Percentiles rank a stretch among this genome's conserved stretches.
phyloP scores from a whole-genome alignment of 2,797 vertebrate genomes.

The Selene dorsalis region DNA sequence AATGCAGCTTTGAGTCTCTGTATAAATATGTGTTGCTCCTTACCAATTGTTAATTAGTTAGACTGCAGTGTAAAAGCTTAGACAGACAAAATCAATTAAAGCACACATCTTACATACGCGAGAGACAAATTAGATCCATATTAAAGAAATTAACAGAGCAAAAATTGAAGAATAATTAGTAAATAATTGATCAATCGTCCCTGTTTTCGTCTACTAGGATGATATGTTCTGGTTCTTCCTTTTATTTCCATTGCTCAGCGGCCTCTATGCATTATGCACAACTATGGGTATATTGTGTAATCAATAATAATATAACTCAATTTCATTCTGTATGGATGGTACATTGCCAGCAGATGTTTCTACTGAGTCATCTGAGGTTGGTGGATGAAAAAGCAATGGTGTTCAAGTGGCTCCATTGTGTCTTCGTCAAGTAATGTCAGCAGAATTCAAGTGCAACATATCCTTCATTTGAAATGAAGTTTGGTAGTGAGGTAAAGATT shows the following conservation, averaged over 20 bases:
- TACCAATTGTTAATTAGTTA: background rate
- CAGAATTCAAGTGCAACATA: conserved; percentile 20
- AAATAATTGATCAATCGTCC: background rate
- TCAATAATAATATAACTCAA: conserved; percentile 15
- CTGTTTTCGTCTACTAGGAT: background rate
- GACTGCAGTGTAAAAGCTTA: background rate
- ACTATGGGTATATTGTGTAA: conserved; percentile 12
- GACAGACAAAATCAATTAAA: background rate
- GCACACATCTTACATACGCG: background rate
- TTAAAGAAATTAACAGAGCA: background rate
- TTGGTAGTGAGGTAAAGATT: conserved; percentile 14
- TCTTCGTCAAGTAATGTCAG: conserved; percentile 31
- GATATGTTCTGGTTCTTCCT: background rate
- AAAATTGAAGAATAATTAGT: background rate
- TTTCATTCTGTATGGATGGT: conserved; percentile 15
- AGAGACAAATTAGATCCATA: background rate
- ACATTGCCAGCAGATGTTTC: conserved; percentile 26
- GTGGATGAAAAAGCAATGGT: conserved; percentile 9
- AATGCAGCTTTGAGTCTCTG: background rate
- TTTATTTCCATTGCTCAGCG: background rate
- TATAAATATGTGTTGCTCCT: background rate
- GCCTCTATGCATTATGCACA: background rate
- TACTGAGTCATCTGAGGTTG: conserved; percentile 7
- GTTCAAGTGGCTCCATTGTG: conserved; percentile 11
- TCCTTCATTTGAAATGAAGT: conserved; percentile 13